Percentiles rank a stretch among this genome's conserved stretches.
These are phyloP conservation scores for Aphidius ervi DNA, from an alignment of 1,140 invertebrate genomes.

Conservation along the genomic window DNA sequence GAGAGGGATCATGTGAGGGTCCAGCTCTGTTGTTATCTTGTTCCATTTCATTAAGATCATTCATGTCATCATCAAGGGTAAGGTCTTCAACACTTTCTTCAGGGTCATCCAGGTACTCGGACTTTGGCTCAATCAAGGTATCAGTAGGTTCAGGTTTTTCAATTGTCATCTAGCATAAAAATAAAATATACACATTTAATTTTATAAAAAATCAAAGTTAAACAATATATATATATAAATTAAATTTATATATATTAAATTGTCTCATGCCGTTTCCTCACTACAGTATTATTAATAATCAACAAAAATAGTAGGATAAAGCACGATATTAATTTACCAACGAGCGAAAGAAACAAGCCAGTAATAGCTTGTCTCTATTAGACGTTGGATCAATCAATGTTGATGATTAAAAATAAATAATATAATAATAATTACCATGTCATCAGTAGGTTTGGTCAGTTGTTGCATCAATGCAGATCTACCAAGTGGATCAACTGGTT, in stretches of 20 bases:
- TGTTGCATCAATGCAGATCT: constrained; percentile 52
- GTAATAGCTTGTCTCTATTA: constrained; percentile 33
- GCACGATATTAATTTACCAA: constrained; percentile 44
- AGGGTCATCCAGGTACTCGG: constrained; percentile 70
- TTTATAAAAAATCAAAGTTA: constrained; percentile 1
- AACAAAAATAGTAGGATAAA: constrained; percentile 41
- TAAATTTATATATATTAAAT: background rate
- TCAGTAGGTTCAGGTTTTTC: constrained; percentile 52
- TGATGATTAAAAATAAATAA: constrained; percentile 1
- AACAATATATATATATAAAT: background rate
- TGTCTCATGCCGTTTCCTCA: constrained; percentile 47
- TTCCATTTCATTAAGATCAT: constrained; percentile 63
- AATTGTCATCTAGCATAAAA: constrained; percentile 40
- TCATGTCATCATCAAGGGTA: constrained; percentile 72
- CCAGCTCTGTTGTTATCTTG: constrained; percentile 54
- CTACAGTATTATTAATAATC: constrained; percentile 32
- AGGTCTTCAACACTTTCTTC: constrained; percentile 79
- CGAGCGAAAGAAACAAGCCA: constrained; percentile 39
- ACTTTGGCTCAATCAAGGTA: constrained; percentile 67
- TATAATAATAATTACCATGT: constrained; percentile 40
- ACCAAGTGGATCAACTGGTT: constrained; percentile 44
- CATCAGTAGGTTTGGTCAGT: constrained; percentile 50
- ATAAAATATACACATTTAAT: constrained; percentile 2
- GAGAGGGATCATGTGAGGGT: constrained; percentile 50
- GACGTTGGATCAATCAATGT: constrained; percentile 31